phyloP scores from a whole-genome alignment of 2,888 invertebrate genomes.

The Gryllus longicercus region DNA sequence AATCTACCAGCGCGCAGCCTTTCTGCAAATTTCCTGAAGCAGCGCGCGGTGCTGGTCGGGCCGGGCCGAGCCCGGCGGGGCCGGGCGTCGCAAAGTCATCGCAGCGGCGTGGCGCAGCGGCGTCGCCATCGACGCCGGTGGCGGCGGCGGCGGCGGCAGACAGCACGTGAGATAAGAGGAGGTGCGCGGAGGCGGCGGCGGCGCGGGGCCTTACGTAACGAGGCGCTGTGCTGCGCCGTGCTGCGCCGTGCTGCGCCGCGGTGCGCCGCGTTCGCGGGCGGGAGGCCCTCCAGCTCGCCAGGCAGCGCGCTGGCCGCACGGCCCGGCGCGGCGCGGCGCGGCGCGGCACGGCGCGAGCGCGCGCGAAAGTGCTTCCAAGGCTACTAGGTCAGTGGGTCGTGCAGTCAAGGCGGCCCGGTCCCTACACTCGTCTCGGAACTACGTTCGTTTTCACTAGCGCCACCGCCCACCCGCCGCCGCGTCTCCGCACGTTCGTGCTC shows the following conservation, averaged over 20 bases:
- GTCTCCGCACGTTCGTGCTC: too few species aligned
- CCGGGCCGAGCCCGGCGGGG: too few species aligned
- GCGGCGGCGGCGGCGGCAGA: slow-evolving; percentile 6
- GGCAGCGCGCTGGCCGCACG: background rate
- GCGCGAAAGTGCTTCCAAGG: slow-evolving; percentile 37
- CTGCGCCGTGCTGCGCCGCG: background rate
- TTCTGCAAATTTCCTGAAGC: too few species aligned
- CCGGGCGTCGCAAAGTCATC: too few species aligned
- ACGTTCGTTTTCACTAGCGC: too few species aligned
- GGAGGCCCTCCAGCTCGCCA: background rate
- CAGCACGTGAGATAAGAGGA: slow-evolving; percentile 19
- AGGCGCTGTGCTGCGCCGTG: background rate
- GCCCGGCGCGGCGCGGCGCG: background rate
- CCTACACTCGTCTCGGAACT: too few species aligned
- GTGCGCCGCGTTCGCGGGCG: background rate
- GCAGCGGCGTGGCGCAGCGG: slow-evolving; percentile 32
- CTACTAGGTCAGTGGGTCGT: slow-evolving; percentile 37
- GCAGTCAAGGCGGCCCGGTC: background rate
- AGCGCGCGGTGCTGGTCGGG: too few species aligned
- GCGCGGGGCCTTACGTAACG: background rate
- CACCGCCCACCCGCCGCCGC: too few species aligned
- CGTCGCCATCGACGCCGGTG: background rate
- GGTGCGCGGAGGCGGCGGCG: background rate
- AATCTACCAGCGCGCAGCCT: too few species aligned
- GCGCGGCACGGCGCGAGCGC: background rate